Conservation (phyloP, 2,888 invertebrate genomes). For the Pardosa pseudoannulata region DNA sequence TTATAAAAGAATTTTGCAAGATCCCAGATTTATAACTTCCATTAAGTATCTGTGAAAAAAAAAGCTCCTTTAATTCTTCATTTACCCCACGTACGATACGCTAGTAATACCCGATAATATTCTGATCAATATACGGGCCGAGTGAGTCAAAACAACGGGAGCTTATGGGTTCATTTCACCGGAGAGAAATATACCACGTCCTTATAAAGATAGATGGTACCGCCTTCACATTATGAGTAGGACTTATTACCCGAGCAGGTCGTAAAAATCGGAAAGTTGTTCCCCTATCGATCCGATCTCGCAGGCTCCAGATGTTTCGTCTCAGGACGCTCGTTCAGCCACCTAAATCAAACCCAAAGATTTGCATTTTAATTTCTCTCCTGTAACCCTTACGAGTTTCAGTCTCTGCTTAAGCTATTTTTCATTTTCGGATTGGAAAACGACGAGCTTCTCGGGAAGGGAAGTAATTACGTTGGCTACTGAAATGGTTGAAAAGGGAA, state of each 20-base stretch:
- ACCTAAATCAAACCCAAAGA: background rate
- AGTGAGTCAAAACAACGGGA: background rate
- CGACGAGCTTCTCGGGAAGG: background rate
- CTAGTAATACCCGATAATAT: background rate
- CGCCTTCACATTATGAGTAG: background rate
- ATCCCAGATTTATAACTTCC: too few species aligned
- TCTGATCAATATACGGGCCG: background rate
- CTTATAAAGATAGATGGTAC: background rate
- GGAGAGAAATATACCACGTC: background rate
- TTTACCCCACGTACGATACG: too few species aligned
- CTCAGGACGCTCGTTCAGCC: background rate
- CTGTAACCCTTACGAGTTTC: background rate
- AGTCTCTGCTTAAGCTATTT: background rate
- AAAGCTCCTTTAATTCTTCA: too few species aligned
- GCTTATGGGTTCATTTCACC: background rate
- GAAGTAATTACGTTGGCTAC: too few species aligned
- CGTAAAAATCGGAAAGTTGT: conserved; percentile 14
- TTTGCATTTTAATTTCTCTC: background rate
- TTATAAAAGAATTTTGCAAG: too few species aligned
- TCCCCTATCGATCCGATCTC: background rate
- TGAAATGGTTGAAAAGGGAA: too few species aligned
- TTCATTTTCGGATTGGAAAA: background rate
- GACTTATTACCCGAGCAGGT: background rate
- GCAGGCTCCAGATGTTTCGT: background rate
- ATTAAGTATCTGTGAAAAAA: too few species aligned